Evolutionary conservation across 2,797 vertebrate genomes (phyloP).

Genomic region (Xenentodon cancila): DNA sequence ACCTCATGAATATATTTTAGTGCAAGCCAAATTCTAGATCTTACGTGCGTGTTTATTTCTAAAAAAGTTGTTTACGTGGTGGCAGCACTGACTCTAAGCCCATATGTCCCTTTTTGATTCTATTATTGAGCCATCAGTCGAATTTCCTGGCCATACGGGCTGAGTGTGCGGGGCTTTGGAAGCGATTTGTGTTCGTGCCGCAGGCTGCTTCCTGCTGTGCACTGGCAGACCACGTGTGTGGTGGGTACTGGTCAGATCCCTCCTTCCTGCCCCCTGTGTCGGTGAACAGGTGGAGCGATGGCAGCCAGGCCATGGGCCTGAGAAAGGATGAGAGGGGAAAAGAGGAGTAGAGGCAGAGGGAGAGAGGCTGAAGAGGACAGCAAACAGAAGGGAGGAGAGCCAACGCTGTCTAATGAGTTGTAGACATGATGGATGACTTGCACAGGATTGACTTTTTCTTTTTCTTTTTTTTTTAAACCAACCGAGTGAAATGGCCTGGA

Average conservation of each 20-base stretch:
- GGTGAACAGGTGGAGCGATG: conserved; percentile 78
- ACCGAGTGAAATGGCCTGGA: no score
- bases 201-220: conserved; percentile 62
- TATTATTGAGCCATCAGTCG: conserved; percentile 81
- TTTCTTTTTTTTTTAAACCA: no score
- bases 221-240: conserved; percentile 60
- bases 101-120: conserved; percentile 69
- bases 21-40: conserved; percentile 9
- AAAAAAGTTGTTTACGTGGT: conserved; percentile 66
- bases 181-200: conserved; percentile 36
- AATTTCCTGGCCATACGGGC: conserved; percentile 79
- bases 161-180: conserved; percentile 58
- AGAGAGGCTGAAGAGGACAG: conserved; percentile 34
- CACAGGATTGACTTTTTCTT: background rate
- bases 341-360: background rate
- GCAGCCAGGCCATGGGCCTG: conserved; percentile 64
- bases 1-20: conserved; percentile 24
- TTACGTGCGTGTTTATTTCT: conserved; percentile 3
- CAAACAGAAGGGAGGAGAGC: conserved; percentile 46
- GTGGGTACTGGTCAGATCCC: conserved; percentile 62
- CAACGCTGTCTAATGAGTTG: conserved; percentile 53
- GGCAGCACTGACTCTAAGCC: conserved; percentile 68
- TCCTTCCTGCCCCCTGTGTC: conserved; percentile 76
- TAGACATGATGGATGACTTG: conserved; percentile 50
- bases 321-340: conserved; percentile 34